Evolutionary conservation across 2,888 invertebrate species (phyloP).

Genomic region (Aquatica leii): DNA sequence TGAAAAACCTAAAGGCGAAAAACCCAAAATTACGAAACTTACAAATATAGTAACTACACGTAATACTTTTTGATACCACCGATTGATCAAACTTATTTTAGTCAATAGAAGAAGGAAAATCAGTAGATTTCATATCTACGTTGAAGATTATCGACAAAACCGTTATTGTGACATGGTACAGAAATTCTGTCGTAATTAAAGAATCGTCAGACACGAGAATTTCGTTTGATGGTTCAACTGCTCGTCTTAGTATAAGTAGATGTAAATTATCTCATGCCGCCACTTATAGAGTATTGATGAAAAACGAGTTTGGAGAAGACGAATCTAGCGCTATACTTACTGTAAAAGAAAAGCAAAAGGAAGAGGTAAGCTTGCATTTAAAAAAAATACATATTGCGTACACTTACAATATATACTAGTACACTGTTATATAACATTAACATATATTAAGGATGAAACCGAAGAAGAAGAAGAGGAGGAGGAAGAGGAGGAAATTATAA

Average conservation of each 20-base stretch:
- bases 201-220: slow-evolving; percentile 81
- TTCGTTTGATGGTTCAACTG: slow-evolving; percentile 83
- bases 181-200: slow-evolving; percentile 78
- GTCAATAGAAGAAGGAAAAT: slow-evolving; percentile 75
- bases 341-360: slow-evolving; percentile 66
- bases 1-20: slow-evolving; percentile 78
- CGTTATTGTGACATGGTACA: slow-evolving; percentile 86
- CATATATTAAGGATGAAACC: slow-evolving; percentile 28
- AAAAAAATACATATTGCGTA: not conserved
- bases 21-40: slow-evolving; percentile 81
- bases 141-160: slow-evolving; percentile 80
- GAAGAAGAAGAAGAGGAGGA: slow-evolving; percentile 52
- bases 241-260: slow-evolving; percentile 79
- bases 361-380: slow-evolving; percentile 23
- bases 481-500: slow-evolving; percentile 60
- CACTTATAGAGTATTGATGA: slow-evolving; percentile 84
- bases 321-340: slow-evolving; percentile 87
- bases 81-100: slow-evolving; percentile 52
- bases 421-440: slow-evolving; percentile 4
- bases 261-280: slow-evolving; percentile 79
- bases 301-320: slow-evolving; percentile 91
- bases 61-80: not conserved
- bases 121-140: slow-evolving; percentile 79
- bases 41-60: slow-evolving; percentile 72
- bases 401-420: not conserved